Evolutionary conservation across 1,140 invertebrate species (phyloP).

Genomic region (Philotrypesis tridentata): DNA sequence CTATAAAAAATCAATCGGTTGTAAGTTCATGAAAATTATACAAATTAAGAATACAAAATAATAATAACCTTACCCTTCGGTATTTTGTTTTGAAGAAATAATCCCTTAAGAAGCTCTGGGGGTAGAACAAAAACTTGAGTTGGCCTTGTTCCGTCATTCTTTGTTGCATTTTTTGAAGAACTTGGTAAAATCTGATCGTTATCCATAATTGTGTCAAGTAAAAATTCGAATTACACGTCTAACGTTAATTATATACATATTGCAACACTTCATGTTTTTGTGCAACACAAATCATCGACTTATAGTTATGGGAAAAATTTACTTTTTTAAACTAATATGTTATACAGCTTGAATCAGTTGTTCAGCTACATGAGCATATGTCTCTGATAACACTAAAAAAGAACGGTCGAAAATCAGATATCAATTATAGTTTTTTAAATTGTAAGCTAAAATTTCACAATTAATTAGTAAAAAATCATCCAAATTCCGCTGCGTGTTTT

Average conservation of each 20-base stretch:
- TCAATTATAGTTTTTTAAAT: background rate
- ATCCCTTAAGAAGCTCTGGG: conserved; percentile 31
- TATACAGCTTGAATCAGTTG: background rate
- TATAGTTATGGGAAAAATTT: background rate
- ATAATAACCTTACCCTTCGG: conserved; percentile 18
- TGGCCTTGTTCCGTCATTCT: background rate
- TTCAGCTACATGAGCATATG: background rate
- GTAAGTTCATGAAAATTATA: background rate
- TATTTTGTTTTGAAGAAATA: conserved; percentile 9
- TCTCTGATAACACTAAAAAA: background rate
- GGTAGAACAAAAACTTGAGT: conserved; percentile 35
- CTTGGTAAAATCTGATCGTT: background rate
- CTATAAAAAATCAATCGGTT: background rate
- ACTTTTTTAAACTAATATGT: background rate
- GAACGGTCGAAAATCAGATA: background rate
- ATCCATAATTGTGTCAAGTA: conserved; percentile 9
- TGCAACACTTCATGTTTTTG: background rate
- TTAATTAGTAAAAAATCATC: background rate
- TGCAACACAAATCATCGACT: background rate
- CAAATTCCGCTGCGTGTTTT: background rate
- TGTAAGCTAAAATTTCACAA: background rate
- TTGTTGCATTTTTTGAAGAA: background rate
- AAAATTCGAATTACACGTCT: background rate
- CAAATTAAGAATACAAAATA: background rate
- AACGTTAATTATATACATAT: background rate